Conservation (phyloP, 2,113 vertebrate species). For the Thunnus thynnus region DNA sequence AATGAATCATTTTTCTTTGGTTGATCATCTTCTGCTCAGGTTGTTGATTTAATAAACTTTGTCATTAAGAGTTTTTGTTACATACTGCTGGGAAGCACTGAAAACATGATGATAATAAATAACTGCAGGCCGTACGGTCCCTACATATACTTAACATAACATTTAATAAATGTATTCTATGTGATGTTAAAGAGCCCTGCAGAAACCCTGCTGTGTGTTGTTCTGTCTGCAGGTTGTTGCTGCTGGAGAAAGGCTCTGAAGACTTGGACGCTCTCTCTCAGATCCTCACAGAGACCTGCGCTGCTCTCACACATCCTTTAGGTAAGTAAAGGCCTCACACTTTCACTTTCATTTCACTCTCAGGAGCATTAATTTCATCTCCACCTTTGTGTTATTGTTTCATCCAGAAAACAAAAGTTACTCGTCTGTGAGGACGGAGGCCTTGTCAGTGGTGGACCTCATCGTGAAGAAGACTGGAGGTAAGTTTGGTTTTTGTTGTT, state of each 20-base stretch:
- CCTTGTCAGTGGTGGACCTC: conserved; percentile 93
- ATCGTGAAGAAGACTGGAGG: conserved; percentile 93
- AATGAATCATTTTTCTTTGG: no score
- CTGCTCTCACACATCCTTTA: conserved; percentile 91
- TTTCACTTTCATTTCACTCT: background rate
- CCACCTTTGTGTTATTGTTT: background rate
- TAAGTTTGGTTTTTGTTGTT: conserved; percentile 67
- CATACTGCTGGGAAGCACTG: no score
- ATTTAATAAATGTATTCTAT: no score
- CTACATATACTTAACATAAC: no score
- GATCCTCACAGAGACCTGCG: conserved; percentile 93
- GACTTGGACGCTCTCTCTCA: conserved; percentile 87
- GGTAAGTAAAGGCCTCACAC: conserved; percentile 58
- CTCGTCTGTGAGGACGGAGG: conserved; percentile 95
- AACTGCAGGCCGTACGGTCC: no score
- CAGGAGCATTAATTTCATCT: background rate
- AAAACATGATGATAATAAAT: no score
- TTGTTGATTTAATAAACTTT: no score
- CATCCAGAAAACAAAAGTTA: conserved; percentile 96
- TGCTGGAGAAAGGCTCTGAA: conserved; percentile 89
- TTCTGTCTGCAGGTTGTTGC: conserved; percentile 86
- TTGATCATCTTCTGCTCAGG: no score
- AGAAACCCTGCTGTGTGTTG: background rate
- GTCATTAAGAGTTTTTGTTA: no score
- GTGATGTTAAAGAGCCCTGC: no score